These are phyloP conservation scores for Aethes cnicana DNA, from an alignment of 2,888 invertebrate genomes.

Conservation along the genomic window DNA sequence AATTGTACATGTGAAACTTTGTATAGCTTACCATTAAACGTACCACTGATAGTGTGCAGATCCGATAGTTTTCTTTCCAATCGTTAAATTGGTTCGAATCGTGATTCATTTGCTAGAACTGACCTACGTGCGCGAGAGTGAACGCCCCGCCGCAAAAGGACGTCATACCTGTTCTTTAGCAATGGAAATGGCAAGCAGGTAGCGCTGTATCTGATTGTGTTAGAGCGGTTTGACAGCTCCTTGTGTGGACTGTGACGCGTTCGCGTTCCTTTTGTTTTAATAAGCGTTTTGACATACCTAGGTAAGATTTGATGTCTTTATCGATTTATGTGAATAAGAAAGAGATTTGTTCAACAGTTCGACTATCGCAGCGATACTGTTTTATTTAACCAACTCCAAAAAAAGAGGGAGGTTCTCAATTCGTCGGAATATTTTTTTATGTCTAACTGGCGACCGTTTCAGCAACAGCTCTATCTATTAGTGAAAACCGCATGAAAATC, in stretches of 20 bases:
- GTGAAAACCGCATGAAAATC: too few species aligned
- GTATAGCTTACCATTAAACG: not conserved
- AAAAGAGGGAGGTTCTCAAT: too few species aligned
- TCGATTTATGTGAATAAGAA: not conserved
- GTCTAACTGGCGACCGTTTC: too few species aligned
- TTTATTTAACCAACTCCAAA: too few species aligned
- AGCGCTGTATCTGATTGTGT: slow-evolving; percentile 18
- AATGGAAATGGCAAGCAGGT: slow-evolving; percentile 28
- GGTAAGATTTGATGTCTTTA: not conserved
- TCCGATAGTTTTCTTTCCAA: not conserved
- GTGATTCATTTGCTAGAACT: too few species aligned
- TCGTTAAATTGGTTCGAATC: not conserved
- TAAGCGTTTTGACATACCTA: not conserved
- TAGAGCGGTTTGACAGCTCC: slow-evolving; percentile 12
- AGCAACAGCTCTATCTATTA: too few species aligned
- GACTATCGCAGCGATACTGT: too few species aligned
- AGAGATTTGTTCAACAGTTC: too few species aligned
- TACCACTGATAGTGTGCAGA: not conserved
- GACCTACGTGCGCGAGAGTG: slow-evolving; percentile 25
- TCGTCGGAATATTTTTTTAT: too few species aligned
- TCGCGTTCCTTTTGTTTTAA: slow-evolving; percentile 15
- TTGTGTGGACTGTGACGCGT: slow-evolving; percentile 11
- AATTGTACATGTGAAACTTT: too few species aligned
- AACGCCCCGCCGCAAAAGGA: slow-evolving; percentile 18
- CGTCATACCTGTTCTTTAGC: slow-evolving; percentile 9